phyloP scores from a whole-genome alignment of 1,140 invertebrate species.

The Plodia interpunctella region DNA sequence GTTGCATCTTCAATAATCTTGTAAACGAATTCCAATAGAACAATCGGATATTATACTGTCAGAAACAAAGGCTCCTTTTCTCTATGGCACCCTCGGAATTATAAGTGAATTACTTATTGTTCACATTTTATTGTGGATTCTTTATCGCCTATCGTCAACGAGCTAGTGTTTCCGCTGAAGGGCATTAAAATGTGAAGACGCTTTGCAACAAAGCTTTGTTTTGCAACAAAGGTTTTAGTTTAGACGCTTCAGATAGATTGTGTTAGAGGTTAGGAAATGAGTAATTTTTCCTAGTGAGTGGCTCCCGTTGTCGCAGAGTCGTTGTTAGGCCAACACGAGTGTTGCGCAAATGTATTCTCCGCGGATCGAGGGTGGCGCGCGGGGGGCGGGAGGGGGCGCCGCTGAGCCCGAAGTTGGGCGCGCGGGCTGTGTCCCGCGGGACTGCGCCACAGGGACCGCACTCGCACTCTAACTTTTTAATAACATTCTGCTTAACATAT shows the following conservation, averaged over 20 bases:
- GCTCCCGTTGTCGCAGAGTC: slow-evolving; percentile 62
- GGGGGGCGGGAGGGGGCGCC: slow-evolving; percentile 48
- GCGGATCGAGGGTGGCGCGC: slow-evolving; percentile 45
- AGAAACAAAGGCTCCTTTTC: slow-evolving; percentile 37
- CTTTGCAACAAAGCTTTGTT: slow-evolving; percentile 41
- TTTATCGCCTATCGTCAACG: slow-evolving; percentile 27
- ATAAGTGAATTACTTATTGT: slow-evolving; percentile 54
- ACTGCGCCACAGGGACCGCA: slow-evolving; percentile 56
- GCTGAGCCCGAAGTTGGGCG: slow-evolving; percentile 71
- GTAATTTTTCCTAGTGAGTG: slow-evolving; percentile 64
- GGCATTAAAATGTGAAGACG: slow-evolving; percentile 19
- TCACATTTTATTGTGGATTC: slow-evolving; percentile 35
- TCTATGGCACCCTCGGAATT: slow-evolving; percentile 46
- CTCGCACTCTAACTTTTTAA: slow-evolving; percentile 31
- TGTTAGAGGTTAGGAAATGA: slow-evolving; percentile 55
- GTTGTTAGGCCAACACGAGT: slow-evolving; percentile 68
- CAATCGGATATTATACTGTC: slow-evolving; percentile 11
- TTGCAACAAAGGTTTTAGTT: slow-evolving; percentile 29
- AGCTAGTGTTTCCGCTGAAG: slow-evolving; percentile 8
- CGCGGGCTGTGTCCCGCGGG: slow-evolving; percentile 63
- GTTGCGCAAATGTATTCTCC: slow-evolving; percentile 74
- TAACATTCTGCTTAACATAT: slow-evolving; percentile 20
- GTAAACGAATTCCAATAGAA: background rate
- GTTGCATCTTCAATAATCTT: too few relatives aligned
- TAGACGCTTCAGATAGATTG: slow-evolving; percentile 17